Conservation (phyloP, 2,888 invertebrate genomes). For the Fabriciana adippe region DNA sequence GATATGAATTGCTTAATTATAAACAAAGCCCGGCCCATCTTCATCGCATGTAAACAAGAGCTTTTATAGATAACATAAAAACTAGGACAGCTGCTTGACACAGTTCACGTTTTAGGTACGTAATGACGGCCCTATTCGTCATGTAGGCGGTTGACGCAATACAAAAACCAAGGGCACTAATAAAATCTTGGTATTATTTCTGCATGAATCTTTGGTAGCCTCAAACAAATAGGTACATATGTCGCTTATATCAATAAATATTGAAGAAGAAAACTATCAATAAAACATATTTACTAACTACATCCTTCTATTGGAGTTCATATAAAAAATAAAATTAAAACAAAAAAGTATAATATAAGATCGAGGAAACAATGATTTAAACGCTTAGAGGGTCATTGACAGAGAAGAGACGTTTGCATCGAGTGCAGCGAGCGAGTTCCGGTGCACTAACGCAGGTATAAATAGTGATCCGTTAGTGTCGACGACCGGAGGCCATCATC, state of each 20-base stretch:
- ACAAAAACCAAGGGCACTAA: constrained; percentile 75
- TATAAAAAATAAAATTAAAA: not conserved
- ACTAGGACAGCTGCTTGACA: constrained; percentile 75
- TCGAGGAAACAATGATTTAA: constrained; percentile 48
- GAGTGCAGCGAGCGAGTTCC: constrained; percentile 79
- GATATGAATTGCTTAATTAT: constrained; percentile 8
- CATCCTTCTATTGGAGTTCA: not conserved
- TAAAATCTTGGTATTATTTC: constrained; percentile 48
- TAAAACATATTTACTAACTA: not conserved
- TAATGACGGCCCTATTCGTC: constrained; percentile 65
- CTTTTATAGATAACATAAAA: constrained; percentile 56
- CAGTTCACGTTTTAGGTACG: constrained; percentile 63
- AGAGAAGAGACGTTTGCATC: constrained; percentile 76
- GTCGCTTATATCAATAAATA: not conserved
- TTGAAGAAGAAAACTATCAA: constrained; percentile 9
- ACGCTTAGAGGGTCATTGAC: constrained; percentile 74
- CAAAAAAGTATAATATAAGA: constrained; percentile 37
- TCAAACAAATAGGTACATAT: constrained; percentile 36
- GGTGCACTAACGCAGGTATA: constrained; percentile 80
- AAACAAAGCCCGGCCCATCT: constrained; percentile 25
- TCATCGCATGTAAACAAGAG: constrained; percentile 44
- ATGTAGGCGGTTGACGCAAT: constrained; percentile 76
- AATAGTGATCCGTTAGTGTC: constrained; percentile 82
- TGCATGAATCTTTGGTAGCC: constrained; percentile 66
- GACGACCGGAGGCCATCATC: constrained; percentile 70